phyloP scores from a whole-genome alignment of 2,888 invertebrate genomes.

The Adelphocoris suturalis region DNA sequence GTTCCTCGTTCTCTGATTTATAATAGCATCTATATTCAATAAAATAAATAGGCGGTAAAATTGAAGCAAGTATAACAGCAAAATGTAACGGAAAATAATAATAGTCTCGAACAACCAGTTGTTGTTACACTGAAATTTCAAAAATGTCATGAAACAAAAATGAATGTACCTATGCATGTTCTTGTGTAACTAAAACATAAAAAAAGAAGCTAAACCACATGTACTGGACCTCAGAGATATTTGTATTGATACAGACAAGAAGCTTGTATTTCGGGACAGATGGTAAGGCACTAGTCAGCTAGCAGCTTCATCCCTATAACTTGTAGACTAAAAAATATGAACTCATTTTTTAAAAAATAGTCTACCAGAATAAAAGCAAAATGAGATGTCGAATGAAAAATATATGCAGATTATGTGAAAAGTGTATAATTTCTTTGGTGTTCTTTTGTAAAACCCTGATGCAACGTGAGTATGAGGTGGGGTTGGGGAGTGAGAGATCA shows the following conservation, averaged over 20 bases:
- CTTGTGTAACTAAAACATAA: constrained; percentile 14
- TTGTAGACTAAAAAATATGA: constrained; percentile 72
- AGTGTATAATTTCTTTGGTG: background rate
- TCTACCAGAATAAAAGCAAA: constrained; percentile 60
- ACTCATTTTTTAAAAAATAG: constrained; percentile 58
- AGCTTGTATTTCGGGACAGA: constrained; percentile 60
- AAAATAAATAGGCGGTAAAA: constrained; percentile 35
- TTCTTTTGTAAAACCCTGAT: too few relatives aligned
- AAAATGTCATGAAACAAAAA: background rate
- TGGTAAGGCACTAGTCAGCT: constrained; percentile 74
- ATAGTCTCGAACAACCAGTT: constrained; percentile 32
- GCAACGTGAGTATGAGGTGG: too few relatives aligned
- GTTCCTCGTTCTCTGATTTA: constrained; percentile 19
- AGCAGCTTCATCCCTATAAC: constrained; percentile 73
- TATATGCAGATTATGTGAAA: constrained; percentile 46
- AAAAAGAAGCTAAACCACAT: constrained; percentile 35
- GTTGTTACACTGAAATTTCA: constrained; percentile 6
- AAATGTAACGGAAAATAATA: background rate
- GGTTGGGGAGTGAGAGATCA: too few relatives aligned
- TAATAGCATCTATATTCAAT: background rate
- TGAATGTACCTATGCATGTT: background rate
- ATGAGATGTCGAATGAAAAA: constrained; percentile 61
- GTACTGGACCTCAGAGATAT: constrained; percentile 21
- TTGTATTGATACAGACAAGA: constrained; percentile 18
- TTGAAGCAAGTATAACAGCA: constrained; percentile 3